Percentiles rank a stretch among this genome's conserved stretches.
Conservation (phyloP, 2,797 vertebrate species). For the Spatula versicolor region DNA sequence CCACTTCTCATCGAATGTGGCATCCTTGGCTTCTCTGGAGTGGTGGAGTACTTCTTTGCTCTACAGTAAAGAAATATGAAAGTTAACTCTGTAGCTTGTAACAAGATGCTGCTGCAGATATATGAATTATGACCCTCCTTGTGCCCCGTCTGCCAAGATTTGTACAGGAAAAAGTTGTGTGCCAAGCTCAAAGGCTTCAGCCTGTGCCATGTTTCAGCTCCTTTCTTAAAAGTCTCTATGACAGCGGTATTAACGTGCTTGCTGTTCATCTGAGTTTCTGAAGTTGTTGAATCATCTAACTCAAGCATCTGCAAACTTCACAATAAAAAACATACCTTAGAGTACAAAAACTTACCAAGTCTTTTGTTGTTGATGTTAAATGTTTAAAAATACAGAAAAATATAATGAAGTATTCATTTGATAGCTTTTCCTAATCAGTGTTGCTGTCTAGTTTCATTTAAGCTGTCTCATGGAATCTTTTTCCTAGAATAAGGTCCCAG, state of each 20-base stretch:
- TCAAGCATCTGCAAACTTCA: not conserved
- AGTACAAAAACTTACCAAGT: not conserved
- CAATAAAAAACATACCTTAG: not conserved
- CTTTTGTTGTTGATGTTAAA: too few relatives aligned
- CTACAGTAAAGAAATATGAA: not conserved
- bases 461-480: not conserved
- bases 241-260: not conserved
- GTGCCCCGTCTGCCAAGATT: not conserved
- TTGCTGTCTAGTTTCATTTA: not conserved
- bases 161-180: not conserved
- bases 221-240: not conserved
- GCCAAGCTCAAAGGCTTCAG: not conserved
- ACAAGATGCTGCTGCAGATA: not conserved
- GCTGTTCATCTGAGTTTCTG: not conserved
- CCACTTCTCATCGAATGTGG: accelerated
- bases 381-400: not conserved
- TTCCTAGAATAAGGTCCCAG: not conserved
- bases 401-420: not conserved
- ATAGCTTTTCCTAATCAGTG: not conserved
- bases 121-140: not conserved
- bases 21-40: not conserved
- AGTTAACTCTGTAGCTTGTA: not conserved
- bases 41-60: not conserved
- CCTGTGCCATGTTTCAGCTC: not conserved
- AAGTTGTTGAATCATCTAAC: not conserved